These are phyloP conservation scores for Tiaroga cobitis DNA, from an alignment of 2,797 vertebrate genomes.

Conservation along the genomic window DNA sequence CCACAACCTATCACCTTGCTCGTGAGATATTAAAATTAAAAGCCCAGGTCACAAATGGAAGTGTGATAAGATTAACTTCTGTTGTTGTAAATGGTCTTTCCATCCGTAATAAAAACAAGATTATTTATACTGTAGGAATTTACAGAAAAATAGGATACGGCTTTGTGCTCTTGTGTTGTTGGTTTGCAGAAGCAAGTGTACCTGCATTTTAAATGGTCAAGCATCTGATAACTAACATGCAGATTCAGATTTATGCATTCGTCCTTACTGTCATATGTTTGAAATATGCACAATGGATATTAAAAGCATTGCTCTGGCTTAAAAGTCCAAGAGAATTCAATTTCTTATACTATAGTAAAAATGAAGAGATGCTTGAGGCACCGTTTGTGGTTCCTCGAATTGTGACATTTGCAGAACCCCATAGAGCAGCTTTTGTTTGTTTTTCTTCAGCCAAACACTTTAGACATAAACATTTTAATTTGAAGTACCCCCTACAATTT, in stretches of 20 bases:
- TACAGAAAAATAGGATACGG: not conserved
- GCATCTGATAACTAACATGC: not conserved
- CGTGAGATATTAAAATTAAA: not conserved
- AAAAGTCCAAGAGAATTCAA: not conserved
- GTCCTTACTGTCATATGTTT: not conserved
- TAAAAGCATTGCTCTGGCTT: not conserved
- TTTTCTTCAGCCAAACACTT: not conserved
- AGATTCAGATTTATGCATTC: not conserved
- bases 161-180: not conserved
- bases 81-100: not conserved
- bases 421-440: not conserved
- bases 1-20: slow-evolving; percentile 23
- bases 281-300: not conserved
- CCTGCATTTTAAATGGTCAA: not conserved
- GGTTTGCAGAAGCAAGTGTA: not conserved
- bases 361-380: not conserved
- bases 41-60: not conserved
- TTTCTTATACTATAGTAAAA: not conserved
- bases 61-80: not conserved
- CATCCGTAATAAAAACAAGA: not conserved
- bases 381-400: not conserved
- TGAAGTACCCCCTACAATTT: too few species aligned
- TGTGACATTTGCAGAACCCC: not conserved
- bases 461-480: too few species aligned
- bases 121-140: not conserved